phyloP scores from a whole-genome alignment of 2,113 vertebrate genomes.

The Leuciscus idus region DNA sequence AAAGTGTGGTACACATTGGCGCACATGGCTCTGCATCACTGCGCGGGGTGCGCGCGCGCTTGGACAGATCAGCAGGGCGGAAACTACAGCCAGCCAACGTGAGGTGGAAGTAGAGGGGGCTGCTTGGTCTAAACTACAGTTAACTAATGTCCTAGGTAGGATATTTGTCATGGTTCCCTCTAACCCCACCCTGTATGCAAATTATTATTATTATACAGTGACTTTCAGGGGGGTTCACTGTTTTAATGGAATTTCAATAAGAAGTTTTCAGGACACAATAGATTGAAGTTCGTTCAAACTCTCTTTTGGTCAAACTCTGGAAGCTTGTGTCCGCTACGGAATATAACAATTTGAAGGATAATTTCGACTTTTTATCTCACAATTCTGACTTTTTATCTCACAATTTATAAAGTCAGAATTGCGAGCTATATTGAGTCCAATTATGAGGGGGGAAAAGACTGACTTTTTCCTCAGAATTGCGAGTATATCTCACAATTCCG shows the following conservation, averaged over 20 bases:
- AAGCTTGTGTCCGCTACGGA: too few relatives aligned
- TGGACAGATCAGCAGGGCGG: neutral
- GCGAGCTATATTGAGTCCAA: too few relatives aligned
- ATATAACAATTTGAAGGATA: too few relatives aligned
- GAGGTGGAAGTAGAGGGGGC: neutral
- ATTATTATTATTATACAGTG: neutral
- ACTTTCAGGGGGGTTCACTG: neutral
- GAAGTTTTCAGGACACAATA: neutral
- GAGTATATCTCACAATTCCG: too few relatives aligned
- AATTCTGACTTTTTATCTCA: too few relatives aligned
- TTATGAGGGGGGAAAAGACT: too few relatives aligned
- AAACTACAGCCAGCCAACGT: neutral
- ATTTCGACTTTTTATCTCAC: too few relatives aligned
- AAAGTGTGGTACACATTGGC: neutral
- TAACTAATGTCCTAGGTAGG: neutral
- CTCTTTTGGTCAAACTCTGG: neutral
- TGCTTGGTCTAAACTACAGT: neutral
- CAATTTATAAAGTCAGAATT: too few relatives aligned
- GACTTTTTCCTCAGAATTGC: too few relatives aligned
- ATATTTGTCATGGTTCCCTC: neutral
- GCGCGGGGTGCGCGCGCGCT: neutral
- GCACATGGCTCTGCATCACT: slow-evolving; percentile 42
- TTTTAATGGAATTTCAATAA: neutral
- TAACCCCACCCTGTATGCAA: neutral
- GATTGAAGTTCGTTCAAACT: neutral